Percentiles rank a stretch among this genome's conserved stretches.
phyloP scores from a whole-genome alignment of 1,140 invertebrate genomes.

The Panagrolaimus sp. region DNA sequence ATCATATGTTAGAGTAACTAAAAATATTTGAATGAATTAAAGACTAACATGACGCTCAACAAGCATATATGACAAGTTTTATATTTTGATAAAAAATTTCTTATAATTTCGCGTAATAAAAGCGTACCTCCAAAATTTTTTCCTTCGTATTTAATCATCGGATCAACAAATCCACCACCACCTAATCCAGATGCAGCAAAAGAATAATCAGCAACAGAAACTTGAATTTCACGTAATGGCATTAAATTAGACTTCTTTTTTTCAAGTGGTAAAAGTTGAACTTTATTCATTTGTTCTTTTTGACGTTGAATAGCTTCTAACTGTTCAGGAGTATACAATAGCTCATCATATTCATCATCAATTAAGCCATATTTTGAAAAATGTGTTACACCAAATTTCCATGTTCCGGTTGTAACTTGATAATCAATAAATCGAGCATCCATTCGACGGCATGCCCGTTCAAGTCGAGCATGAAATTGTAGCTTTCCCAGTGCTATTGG shows the following conservation, averaged over 20 bases:
- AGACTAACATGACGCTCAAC: not conserved
- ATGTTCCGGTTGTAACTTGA: conserved; percentile 84
- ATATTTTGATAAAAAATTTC: too few relatives aligned
- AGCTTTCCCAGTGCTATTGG: conserved; percentile 71
- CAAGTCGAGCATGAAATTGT: conserved; percentile 79
- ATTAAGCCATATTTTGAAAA: conserved; percentile 91
- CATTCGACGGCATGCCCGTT: conserved; percentile 75
- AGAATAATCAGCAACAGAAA: too few relatives aligned
- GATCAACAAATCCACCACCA: not conserved
- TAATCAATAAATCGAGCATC: conserved; percentile 88
- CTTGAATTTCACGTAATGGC: conserved; percentile 15
- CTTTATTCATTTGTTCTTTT: not conserved
- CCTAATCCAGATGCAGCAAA: not conserved
- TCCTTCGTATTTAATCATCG: not conserved
- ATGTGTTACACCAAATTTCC: conserved; percentile 77
- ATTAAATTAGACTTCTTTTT: not conserved
- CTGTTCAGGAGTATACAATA: conserved; percentile 14
- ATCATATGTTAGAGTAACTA: too few relatives aligned
- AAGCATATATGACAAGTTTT: too few relatives aligned
- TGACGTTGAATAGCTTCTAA: not conserved
- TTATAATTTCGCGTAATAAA: too few relatives aligned
- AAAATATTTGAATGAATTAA: not conserved
- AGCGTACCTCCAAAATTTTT: not conserved
- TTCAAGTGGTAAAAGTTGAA: not conserved
- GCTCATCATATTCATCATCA: conserved; percentile 52